Base-by-base conservation (phyloP, 2,888 invertebrate genomes). In the Pheosia tremula region DNA sequence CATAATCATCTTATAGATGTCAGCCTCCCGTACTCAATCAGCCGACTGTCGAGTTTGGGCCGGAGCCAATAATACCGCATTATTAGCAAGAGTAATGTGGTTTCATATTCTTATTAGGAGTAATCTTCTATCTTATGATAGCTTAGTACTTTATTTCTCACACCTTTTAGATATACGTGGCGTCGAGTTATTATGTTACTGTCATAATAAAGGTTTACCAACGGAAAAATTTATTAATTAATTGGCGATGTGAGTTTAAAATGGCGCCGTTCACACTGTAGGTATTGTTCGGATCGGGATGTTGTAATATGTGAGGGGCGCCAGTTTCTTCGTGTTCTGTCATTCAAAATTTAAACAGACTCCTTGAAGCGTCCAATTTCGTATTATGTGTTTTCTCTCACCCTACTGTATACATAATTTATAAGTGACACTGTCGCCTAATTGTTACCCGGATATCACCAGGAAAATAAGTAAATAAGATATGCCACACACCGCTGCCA, bases 1-100 rank as follows among this genome's bases (percentile, higher is more conserved):
- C 56, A 66, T 72, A 70, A 50, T 50, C 62, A 65, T 72, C 66
- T 37, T 66, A 61, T 58, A 58, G 66, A 61, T 59, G 62, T 69
- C 66, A 56, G 65, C 54, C 49, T 38, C 37, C 47, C 49, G 45
- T 38, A 57, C 50, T 58, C 58, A 50, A 58, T 58, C 24, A 50
- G 13, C 13, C n/a, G 13, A 52, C 58, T 50, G 9, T 38, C 7
- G 36, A 4, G 57, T 5, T 50, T 13, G 62, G 43, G 57, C 38
- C 43, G 59, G 24, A 56, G 60, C 56, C 71, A 64, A 69, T 66
- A 59, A 70, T 69, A 49, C 60, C 61, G 41, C 43, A 55, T 59
- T 65, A 72, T 62, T 59, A 64, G 45, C 63, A 45, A 45, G 43
- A 58, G 59, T 62, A 62, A 70, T 62, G 47, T 58, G 57, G 53